Evolutionary conservation across 2,113 vertebrate species (phyloP), one percentile per base, ranked within the genome.

Genomic region (Ophiodon elongatus): DNA sequence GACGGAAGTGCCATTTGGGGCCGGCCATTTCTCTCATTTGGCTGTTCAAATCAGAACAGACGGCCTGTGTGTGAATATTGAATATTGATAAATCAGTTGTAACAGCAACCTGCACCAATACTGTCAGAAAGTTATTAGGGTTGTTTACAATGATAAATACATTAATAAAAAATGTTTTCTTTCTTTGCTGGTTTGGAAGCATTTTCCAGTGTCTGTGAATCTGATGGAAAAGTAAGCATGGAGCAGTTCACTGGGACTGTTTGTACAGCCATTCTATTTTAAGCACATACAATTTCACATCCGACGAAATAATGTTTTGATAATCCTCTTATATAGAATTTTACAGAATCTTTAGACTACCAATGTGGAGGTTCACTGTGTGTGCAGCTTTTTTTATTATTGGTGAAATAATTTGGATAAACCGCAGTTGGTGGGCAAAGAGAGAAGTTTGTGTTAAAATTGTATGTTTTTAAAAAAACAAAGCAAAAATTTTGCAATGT

Each of bases 381-480:
- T 69, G 50, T 64, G 73, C 21, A 65, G n/a, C 5, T 65, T 69
- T 65, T 21, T 65, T 50, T 75, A 33, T 62, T 35, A 6, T 37
- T 75, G 33, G 8, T 63, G 17, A 75, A 60, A 83, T 71, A 0
- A 57, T 76, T 75, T 47, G 11, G 41, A 60, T 29, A 65, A 85
- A 70, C 10, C 13, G 6, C 1, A 67, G n/a, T 7, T 59, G 23
- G 56, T 63, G 45, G 71, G 43, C 21, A 70, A 65, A 75, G n/a
- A 2, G 23, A 54, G 39, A 29, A 4, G 37, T 65, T 87, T 91
- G 65, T 86, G 85, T 89, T 76, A 1, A 74, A 23, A 69, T 78
- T 85, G 85, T 79, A 74, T 84, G 87, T 92, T 92, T 79, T 85
- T 88, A 91, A 29, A 85, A 79, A 93, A 91, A 29, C 86, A 91